Evolutionary conservation across 1,140 invertebrate species (phyloP).

Genomic region (Oryctes rhinoceros): DNA sequence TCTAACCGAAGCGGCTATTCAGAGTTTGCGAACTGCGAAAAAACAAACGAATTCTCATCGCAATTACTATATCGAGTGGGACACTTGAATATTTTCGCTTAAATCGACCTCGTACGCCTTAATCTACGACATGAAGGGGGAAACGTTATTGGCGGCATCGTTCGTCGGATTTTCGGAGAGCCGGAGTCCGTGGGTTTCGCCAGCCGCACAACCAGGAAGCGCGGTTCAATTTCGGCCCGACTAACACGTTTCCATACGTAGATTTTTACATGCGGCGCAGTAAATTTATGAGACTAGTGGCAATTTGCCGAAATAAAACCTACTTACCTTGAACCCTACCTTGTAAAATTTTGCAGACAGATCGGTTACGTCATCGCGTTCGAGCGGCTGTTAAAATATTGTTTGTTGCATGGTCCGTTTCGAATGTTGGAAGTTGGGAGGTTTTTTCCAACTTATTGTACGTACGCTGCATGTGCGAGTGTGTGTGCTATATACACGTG

Average conservation of each 20-base stretch:
- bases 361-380: constrained; percentile 12
- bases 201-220: background rate
- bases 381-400: constrained; percentile 11
- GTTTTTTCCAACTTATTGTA: background rate
- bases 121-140: no score
- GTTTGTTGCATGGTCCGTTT: constrained; percentile 9
- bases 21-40: no score
- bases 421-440: background rate
- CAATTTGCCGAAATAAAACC: constrained; percentile 34
- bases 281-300: constrained; percentile 19
- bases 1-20: no score
- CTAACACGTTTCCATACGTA: constrained; percentile 3
- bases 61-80: no score
- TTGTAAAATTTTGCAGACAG: constrained; percentile 35
- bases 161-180: no score
- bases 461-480: background rate
- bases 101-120: no score
- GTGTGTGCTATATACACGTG: background rate
- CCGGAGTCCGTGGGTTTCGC: no score
- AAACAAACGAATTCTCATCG: no score
- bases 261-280: constrained; percentile 13
- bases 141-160: no score
- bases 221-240: background rate
- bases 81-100: no score
- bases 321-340: constrained; percentile 34